Evolutionary conservation across 2,113 vertebrate genomes (phyloP).

Genomic region (Irena cyanogastra): DNA sequence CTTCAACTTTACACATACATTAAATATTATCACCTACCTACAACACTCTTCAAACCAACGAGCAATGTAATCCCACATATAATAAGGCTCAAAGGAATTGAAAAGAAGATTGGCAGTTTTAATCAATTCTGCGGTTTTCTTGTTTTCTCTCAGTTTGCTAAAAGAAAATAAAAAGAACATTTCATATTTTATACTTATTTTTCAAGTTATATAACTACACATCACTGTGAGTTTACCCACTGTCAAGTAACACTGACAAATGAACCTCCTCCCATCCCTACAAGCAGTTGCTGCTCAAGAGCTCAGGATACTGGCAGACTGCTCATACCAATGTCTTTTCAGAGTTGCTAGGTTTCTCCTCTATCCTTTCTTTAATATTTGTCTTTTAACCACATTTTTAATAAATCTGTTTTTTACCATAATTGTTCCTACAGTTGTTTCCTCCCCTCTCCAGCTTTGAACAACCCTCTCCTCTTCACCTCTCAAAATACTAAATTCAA

Average conservation of each 20-base stretch:
- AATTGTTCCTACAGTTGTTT: background rate
- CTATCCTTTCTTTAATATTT: background rate
- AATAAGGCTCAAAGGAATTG: conserved; percentile 98
- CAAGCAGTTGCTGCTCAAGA: background rate
- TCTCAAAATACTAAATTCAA: background rate
- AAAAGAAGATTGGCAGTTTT: conserved; percentile 99
- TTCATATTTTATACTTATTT: background rate
- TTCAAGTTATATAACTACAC: background rate
- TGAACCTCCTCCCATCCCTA: background rate
- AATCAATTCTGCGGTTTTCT: conserved; percentile 95
- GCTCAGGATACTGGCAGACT: background rate
- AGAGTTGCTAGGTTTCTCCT: background rate
- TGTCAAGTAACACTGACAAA: background rate
- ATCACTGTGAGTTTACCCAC: background rate
- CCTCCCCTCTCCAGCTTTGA: background rate
- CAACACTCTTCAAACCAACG: conserved; percentile 98
- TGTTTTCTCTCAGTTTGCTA: conserved; percentile 96
- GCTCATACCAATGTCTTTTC: background rate
- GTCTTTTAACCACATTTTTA: background rate
- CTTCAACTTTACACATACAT: background rate
- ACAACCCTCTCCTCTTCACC: background rate
- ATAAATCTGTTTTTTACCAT: background rate
- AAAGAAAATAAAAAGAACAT: conserved; percentile 9
- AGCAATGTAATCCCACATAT: conserved; percentile 99
- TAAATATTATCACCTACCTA: conserved; percentile 77